Conservation (phyloP, 2,113 vertebrate genomes). For the Apaloderma vittatum region DNA sequence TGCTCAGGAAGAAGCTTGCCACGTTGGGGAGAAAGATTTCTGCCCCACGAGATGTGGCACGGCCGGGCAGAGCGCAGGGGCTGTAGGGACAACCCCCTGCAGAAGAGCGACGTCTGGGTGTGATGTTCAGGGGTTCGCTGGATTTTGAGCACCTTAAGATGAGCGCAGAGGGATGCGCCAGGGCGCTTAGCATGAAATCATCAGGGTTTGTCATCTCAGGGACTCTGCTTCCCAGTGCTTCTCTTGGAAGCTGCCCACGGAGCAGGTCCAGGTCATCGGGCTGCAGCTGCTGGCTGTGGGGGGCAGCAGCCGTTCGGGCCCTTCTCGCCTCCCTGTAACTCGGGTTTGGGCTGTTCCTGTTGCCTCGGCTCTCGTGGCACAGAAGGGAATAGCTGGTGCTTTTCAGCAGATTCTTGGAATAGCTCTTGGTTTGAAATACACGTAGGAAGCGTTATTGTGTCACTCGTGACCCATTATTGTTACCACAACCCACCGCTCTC, state of each 20-base stretch:
- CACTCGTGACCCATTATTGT: neutral
- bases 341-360: neutral
- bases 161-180: neutral
- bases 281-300: neutral
- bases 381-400: neutral
- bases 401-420: neutral
- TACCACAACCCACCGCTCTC: neutral
- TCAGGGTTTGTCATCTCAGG: neutral
- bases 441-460: neutral
- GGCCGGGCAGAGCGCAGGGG: rapidly evolving
- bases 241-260: neutral
- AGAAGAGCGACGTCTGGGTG: neutral
- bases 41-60: rapidly evolving
- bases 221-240: neutral
- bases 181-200: neutral
- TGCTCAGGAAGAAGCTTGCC: neutral
- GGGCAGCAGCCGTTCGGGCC: too few relatives aligned
- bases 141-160: neutral
- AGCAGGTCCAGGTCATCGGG: neutral
- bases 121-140: neutral
- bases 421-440: neutral
- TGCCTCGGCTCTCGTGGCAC: rapidly evolving
- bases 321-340: neutral
- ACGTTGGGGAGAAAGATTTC: neutral
- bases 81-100: rapidly evolving